Evolutionary conservation across 1,140 invertebrate species (phyloP), one percentile per base, ranked within the genome.

Genomic region (Euura saliciscinereae): DNA sequence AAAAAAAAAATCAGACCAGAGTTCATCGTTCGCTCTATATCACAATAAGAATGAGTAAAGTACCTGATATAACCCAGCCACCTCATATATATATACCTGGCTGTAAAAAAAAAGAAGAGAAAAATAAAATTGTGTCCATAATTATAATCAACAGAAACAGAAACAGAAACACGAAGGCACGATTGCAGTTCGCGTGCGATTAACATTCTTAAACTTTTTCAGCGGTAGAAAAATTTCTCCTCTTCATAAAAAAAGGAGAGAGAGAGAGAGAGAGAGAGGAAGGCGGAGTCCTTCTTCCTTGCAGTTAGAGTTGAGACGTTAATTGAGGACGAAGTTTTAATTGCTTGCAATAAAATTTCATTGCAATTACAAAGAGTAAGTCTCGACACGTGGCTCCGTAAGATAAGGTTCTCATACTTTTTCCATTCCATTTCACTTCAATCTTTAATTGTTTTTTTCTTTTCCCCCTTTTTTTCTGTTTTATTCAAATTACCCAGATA

Each of bases 321-420:
- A 59, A 59, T 59, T 59, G 51, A 59, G 51, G 51, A 6, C 10
- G 51, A 59, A 59, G 51, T 59, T 59, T 59, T 59, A 59, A 59
- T 59, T 6, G 51, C 51, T 2, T n/a, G 51, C 51, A 59, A 59
- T 59, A 59, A 59, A 59, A 59, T 59, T 59, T 8, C 51, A 59
- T n/a, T 8, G 51, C 51, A 59, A 59, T 59, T 59, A 59, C 10
- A n/a, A 4, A 59, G 51, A 8, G 6, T 59, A 59, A 59, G 51
- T 59, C 51, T 59, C 51, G 51, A 59, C 51, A 59, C 51, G 51
- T 59, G 51, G 51, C 2, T 5, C 51, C 8, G 51, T 59, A 59
- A 59, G 51, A 59, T 59, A 59, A 59, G 3, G 51, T 59, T 59
- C 51, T 51, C 7, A 59, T 3, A 59, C 0, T 6, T 59, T 59